Conservation (phyloP, 2,113 vertebrate species). For the Parotia lawesii region DNA sequence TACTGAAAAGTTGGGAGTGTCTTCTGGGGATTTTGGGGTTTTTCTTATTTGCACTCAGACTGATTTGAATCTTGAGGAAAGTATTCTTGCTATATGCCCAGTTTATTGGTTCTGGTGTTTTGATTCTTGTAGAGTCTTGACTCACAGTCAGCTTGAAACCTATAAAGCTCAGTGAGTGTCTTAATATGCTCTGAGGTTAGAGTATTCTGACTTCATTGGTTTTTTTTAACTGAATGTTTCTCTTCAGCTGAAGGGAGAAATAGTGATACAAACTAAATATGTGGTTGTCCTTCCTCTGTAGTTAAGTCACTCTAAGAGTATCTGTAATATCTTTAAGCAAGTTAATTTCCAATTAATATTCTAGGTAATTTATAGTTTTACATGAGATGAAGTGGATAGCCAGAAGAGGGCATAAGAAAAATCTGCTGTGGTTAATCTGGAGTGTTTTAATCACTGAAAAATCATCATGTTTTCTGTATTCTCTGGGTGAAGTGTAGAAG, state of each 20-base stretch:
- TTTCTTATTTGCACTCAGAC: not conserved
- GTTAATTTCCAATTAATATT: not conserved
- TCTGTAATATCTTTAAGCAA: not conserved
- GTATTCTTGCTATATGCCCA: not conserved
- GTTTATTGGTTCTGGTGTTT: not conserved
- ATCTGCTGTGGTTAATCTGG: not conserved
- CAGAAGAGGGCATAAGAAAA: not conserved
- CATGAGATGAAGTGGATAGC: not conserved
- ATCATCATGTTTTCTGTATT: not conserved
- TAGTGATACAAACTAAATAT: not conserved
- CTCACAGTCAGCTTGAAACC: not conserved
- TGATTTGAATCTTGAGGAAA: not conserved
- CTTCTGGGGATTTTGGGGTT: not conserved
- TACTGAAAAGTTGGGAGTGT: not conserved
- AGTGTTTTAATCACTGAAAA: conserved; percentile 14
- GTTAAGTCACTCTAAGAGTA: not conserved
- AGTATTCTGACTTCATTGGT: not conserved
- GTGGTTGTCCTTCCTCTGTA: not conserved
- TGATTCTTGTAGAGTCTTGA: not conserved
- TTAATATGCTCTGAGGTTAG: not conserved
- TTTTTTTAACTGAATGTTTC: not conserved
- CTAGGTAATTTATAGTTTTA: not conserved
- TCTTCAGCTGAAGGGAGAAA: not conserved
- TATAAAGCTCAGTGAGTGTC: not conserved
- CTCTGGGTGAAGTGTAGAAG: not conserved